Evolutionary conservation across 2,888 invertebrate species (phyloP).

Genomic region (Drosophila hamatofila): DNA sequence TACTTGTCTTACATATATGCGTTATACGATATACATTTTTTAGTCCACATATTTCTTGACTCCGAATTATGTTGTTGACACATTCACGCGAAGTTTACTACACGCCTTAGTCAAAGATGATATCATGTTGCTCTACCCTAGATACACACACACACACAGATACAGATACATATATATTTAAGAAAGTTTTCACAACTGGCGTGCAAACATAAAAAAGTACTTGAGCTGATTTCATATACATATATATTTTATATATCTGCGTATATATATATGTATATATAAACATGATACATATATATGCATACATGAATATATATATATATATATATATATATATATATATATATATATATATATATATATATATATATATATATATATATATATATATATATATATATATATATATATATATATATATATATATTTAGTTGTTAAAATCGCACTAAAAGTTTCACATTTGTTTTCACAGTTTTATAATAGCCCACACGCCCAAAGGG

Average conservation of each 20-base stretch:
- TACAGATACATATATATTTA: neutral
- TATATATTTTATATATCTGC: neutral
- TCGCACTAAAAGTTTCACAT: conserved; percentile 5
- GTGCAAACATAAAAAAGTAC: conserved; percentile 12
- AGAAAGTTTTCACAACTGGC: conserved; percentile 10
- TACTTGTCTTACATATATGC: neutral
- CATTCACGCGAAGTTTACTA: neutral
- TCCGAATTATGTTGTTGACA: conserved; percentile 4
- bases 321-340: neutral
- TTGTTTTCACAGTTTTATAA: conserved; percentile 1
- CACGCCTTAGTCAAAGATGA: conserved; percentile 4
- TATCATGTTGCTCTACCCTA: conserved; percentile 6
- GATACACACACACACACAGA: neutral
- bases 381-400: neutral
- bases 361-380: neutral
- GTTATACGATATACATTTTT: neutral
- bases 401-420: neutral
- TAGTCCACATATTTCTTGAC: neutral
- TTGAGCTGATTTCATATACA: conserved; percentile 3
- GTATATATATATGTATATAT: neutral
- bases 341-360: neutral
- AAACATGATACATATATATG: too few relatives aligned
- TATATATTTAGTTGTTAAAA: conserved; percentile 5
- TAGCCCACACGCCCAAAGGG: neutral
- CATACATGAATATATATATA: neutral